Percentiles rank a stretch among this genome's conserved stretches.
phyloP scores from a whole-genome alignment of 2,888 invertebrate genomes.

The Rhimphoctona megacephalus region DNA sequence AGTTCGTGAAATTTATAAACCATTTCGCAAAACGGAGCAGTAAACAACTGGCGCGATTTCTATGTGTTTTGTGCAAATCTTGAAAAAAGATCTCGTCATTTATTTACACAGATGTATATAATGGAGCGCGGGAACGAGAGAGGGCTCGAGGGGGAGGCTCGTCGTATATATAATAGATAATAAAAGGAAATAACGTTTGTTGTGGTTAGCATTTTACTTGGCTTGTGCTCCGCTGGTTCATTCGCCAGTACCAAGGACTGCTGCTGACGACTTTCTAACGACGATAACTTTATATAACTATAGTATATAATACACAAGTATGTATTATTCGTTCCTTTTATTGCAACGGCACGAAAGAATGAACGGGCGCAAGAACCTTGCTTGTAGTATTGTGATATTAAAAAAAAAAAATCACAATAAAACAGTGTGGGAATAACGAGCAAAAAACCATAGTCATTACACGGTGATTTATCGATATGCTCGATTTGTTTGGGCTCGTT shows the following conservation, averaged over 20 bases:
- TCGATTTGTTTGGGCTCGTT: background rate
- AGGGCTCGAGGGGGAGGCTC: background rate
- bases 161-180: conserved; percentile 56
- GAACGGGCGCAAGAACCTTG: conserved; percentile 55
- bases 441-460: conserved; percentile 31
- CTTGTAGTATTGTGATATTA: conserved; percentile 32
- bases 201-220: conserved; percentile 50
- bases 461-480: conserved; percentile 21
- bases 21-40: background rate
- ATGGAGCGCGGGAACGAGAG: conserved; percentile 11
- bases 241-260: conserved; percentile 75
- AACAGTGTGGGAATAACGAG: conserved; percentile 32
- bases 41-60: background rate
- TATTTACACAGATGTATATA: conserved; percentile 42
- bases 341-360: conserved; percentile 62
- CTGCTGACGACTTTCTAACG: conserved; percentile 79
- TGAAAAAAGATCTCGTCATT: conserved; percentile 30
- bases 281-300: conserved; percentile 77
- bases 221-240: conserved; percentile 59
- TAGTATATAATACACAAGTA: conserved; percentile 75
- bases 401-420: conserved; percentile 21
- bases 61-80: background rate
- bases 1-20: conserved; percentile 6
- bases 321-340: conserved; percentile 80
- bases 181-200: conserved; percentile 70